Evolutionary conservation across 2,113 vertebrate species (phyloP).

Genomic region (Hyaena hyaena): DNA sequence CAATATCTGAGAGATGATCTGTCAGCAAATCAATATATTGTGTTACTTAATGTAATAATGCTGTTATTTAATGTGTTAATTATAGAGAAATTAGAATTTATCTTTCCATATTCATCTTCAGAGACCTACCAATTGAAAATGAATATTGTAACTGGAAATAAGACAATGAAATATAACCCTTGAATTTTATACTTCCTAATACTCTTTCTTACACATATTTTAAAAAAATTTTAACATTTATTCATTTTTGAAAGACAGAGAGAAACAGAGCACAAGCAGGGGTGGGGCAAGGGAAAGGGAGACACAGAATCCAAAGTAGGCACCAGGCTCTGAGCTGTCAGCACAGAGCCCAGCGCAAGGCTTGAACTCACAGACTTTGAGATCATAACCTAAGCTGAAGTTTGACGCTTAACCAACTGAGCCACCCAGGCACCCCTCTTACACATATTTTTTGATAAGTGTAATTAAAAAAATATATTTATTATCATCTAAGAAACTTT

Average conservation of each 20-base stretch:
- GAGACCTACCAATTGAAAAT: neutral
- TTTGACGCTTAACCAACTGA: too few relatives aligned
- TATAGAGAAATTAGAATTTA: neutral
- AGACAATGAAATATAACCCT: neutral
- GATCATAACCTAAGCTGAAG: too few relatives aligned
- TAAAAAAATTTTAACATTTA: too few relatives aligned
- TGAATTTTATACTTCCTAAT: neutral
- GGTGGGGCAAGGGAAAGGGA: too few relatives aligned
- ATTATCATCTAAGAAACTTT: neutral
- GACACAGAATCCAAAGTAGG: too few relatives aligned
- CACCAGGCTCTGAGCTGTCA: too few relatives aligned
- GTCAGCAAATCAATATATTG: neutral
- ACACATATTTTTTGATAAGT: neutral
- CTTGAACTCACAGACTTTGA: too few relatives aligned
- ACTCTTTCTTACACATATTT: neutral
- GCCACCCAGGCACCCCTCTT: neutral
- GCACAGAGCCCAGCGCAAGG: too few relatives aligned
- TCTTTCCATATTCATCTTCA: neutral
- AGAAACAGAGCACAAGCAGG: too few relatives aligned
- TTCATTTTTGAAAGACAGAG: too few relatives aligned
- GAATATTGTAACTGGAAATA: neutral
- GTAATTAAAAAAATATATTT: neutral
- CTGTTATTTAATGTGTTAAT: slow-evolving; percentile 9
- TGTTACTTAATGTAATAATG: neutral
- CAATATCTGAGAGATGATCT: neutral